Base-by-base conservation (phyloP, 2,797 vertebrate genomes). In the Cetoscarus ocellatus region DNA sequence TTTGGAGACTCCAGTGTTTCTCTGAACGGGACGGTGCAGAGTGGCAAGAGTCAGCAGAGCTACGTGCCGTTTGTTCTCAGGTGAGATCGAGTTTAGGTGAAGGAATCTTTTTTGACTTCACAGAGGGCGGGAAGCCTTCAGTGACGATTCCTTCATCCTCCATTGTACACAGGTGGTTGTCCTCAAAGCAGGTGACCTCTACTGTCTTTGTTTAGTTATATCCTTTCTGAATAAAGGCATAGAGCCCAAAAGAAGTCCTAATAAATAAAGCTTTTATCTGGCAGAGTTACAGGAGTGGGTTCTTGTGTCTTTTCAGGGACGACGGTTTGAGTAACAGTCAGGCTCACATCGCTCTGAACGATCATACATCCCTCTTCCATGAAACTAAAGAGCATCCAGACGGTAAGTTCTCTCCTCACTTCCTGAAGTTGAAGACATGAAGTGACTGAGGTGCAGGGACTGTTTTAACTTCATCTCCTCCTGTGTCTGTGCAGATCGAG, bases 11-110 rank as follows among this genome's bases (percentile, higher is more conserved):
- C 97, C 34, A 95, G 94, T 0, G 92, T 93, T 40, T 98, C 97
- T 17, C 91, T 98, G 82, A 97, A 96, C 52, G 97, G 96, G 67
- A 96, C 96, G n/a, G 89, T 96, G 73, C 96, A 95, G 82, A 98
- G 96, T 0, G 94, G 94, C 74, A 98, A 97, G 92, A 98, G 97
- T 74, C 96, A 97, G 82, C 96, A 97, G 87, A 98, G 97, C 94
- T 98, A 98, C 61, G 95, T 96, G 43, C 97, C 97, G 1, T 98
- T 98, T 56, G 92, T 96, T 77, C 93, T 96, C 60, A 91, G 97
- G 97, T 98, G 84, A 85, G 60, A 62, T 59, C 49, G 57, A 1
- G 14, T 44, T 14, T 5, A 12, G 10, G 2, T 19, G 1, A 2
- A 12, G 7, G 10, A 7, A 3, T n/a, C 14, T 13, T 18, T 0